Conservation (phyloP, 2,113 vertebrate species). For the Coregonus clupeaformis region DNA sequence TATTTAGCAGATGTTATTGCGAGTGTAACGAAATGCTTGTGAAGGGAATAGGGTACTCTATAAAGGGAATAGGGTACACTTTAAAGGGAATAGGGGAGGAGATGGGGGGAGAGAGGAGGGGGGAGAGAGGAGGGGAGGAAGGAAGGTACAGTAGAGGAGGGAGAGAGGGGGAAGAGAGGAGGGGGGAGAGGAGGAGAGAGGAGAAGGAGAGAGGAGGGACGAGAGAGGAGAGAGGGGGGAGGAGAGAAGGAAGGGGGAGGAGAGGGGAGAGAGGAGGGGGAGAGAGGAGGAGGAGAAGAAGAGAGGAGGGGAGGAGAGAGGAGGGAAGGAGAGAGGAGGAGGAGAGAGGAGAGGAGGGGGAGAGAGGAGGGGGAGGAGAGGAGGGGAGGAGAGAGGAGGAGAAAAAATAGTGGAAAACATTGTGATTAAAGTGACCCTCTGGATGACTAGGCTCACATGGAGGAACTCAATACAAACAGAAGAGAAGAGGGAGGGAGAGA, state of each 20-base stretch:
- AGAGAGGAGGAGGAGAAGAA: background rate
- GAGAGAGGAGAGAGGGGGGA: fast-evolving
- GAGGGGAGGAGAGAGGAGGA: slow-evolving; percentile 44
- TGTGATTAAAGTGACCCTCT: slow-evolving; percentile 67
- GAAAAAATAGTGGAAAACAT: slow-evolving; percentile 47
- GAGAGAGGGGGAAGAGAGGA: slow-evolving; percentile 28
- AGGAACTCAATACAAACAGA: slow-evolving; percentile 57
- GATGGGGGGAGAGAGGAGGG: background rate
- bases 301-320: background rate
- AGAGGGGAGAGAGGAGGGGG: slow-evolving; percentile 21
- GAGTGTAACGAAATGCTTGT: too few relatives aligned
- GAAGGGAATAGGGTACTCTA: too few relatives aligned
- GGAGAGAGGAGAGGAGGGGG: slow-evolving; percentile 26
- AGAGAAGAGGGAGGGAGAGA: background rate
- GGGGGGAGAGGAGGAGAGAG: background rate
- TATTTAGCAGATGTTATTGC: too few relatives aligned
- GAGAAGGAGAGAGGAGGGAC: background rate
- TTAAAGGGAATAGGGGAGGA: too few relatives aligned
- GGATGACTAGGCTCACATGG: slow-evolving; percentile 86
- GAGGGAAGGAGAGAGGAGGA: too few relatives aligned
- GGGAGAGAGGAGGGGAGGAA: fast-evolving
- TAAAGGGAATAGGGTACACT: too few relatives aligned
- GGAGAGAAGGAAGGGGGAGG: slow-evolving; percentile 28
- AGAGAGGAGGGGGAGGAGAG: slow-evolving; percentile 19
- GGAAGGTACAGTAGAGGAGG: too few relatives aligned